These are phyloP conservation scores for Dorcus hopei DNA, from an alignment of 2,888 invertebrate genomes.

Conservation along the genomic window DNA sequence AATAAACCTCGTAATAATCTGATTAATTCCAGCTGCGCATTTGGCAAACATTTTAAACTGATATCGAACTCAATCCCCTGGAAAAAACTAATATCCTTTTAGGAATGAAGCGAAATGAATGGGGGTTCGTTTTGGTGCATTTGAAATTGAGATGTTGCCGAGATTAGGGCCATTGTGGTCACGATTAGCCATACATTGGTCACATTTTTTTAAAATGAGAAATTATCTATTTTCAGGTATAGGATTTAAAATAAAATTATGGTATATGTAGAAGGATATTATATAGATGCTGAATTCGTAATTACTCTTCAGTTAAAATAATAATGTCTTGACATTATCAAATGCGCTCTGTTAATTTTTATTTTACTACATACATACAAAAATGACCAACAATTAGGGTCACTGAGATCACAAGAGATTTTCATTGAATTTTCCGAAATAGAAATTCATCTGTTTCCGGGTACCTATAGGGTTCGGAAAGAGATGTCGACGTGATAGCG, in stretches of 20 bases:
- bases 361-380: too few species aligned
- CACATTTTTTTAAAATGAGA: too few species aligned
- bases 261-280: too few species aligned
- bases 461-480: conserved; percentile 1
- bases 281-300: too few species aligned
- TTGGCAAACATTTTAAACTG: conserved; percentile 44
- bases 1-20: conserved; percentile 45
- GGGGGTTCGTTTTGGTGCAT: conserved; percentile 37
- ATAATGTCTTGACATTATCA: too few species aligned
- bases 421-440: conserved; percentile 13
- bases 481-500: background rate
- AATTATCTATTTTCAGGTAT: too few species aligned
- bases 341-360: too few species aligned
- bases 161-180: background rate
- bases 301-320: too few species aligned
- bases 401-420: background rate
- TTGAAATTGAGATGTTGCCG: conserved; percentile 40
- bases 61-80: background rate
- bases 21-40: conserved; percentile 50
- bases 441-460: conserved; percentile 23
- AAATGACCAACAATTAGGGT: too few species aligned
- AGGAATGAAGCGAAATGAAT: conserved; percentile 18
- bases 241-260: too few species aligned
- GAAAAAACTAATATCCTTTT: conserved; percentile 10
- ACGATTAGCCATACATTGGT: too few species aligned